Base-by-base conservation (phyloP, 2,888 invertebrate genomes). In the Apamea anceps region DNA sequence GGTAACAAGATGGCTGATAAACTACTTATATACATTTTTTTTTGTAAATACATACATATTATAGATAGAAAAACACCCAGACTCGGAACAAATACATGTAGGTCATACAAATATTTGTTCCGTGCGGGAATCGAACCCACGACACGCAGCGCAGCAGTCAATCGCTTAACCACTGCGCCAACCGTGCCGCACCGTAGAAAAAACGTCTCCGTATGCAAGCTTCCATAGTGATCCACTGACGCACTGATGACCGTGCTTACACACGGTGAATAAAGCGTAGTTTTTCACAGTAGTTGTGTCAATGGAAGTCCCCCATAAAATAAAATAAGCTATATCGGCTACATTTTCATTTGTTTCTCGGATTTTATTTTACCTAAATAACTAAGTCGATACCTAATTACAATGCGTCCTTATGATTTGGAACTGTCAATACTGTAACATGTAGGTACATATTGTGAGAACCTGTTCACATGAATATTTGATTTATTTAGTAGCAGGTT, bases 401-500 rank as follows among this genome's bases (percentile, higher is more conserved):
- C 18, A 70, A 80, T 28, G 8, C 6, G 2, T 37, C 1, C 18
- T 45, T n/a, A 42, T 42, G 15, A 81, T 21, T 28, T 18, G 25
- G 5, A 48, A 18, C 4, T 28, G 21, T n/a, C n/a, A 10, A 42
- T 42, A 28, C n/a, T 21, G 12, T 28, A 8, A 80, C 32, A 15
- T 37, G 0, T n/a, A 37, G 0, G 0, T 37, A 18, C 18, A 67
- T 28, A 67, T 15, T 48, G 25, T 37, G 1, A 28, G 12, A 25
- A 70, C 3, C 25, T 45, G 28, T 79, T 54, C 25, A 62, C 15
- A 82, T 32, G 51, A 60, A 68, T 48, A 25, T 37, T 42, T 68
- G 2, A 80, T 67, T 57, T 2, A 63, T 72, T 80, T 70, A 63
- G n/a, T 37, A 54, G 28, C 65, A 74, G 32, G 28, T 65, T 82